A percentile compares a stretch with the other conserved stretches of the same genome.
Conservation (phyloP, 2,797 vertebrate genomes). For the Myioborus melanocephalus region DNA sequence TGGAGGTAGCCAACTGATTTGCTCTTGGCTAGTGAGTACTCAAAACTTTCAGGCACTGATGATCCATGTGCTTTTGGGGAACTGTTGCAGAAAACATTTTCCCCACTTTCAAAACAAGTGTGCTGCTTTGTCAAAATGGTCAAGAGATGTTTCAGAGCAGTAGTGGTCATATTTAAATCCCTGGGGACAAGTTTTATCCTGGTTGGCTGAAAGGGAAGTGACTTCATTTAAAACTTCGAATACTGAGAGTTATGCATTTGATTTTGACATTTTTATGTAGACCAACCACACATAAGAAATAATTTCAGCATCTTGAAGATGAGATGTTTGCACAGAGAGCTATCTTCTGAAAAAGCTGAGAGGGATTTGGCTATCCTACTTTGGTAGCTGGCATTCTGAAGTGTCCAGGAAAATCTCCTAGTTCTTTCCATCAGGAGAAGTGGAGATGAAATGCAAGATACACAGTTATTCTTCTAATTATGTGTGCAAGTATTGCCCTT, state of each 20-base stretch:
- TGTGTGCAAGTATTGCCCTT: neutral
- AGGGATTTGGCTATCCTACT: neutral
- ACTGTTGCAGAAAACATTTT: neutral
- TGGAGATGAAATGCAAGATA: neutral
- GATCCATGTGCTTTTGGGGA: neutral
- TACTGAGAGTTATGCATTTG: neutral
- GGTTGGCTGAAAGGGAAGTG: neutral
- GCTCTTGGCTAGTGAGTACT: neutral
- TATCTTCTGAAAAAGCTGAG: neutral
- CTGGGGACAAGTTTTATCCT: neutral
- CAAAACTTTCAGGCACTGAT: neutral
- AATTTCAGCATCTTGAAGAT: neutral
- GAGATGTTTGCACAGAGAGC: neutral
- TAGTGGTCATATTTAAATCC: neutral
- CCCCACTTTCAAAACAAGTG: neutral
- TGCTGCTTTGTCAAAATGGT: neutral
- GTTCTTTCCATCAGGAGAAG: neutral
- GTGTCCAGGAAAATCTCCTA: neutral
- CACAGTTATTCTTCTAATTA: neutral
- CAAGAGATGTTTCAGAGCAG: neutral
- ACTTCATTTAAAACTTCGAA: neutral
- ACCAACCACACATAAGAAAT: neutral
- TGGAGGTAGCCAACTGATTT: neutral
- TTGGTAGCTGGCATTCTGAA: neutral
- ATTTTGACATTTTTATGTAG: neutral